Evolutionary conservation across 64 coral and sea anemone genomes (phyloP).

Genomic region (Exaiptasia diaphana): DNA sequence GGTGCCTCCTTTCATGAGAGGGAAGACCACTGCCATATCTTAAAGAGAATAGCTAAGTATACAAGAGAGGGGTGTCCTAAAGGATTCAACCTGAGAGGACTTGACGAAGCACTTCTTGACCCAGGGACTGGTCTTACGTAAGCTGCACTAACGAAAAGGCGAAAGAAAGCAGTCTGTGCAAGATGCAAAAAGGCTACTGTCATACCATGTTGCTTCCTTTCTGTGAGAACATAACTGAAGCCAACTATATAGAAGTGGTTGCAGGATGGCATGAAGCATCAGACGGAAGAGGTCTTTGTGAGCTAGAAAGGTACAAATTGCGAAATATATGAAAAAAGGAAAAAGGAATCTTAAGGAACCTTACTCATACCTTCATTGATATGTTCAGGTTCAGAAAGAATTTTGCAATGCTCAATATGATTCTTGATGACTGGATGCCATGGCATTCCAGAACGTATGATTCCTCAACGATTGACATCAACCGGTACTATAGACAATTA

Average conservation of each 20-base stretch:
- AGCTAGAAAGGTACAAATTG: constrained; percentile 10
- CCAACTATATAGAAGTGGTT: constrained; percentile 34
- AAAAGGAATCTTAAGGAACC: too few species aligned
- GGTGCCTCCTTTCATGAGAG: background rate
- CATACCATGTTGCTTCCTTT: constrained; percentile 34
- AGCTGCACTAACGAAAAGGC: constrained; percentile 24
- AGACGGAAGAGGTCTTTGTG: constrained; percentile 39
- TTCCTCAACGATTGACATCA: constrained; percentile 61
- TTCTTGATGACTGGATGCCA: constrained; percentile 75
- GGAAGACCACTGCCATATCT: constrained; percentile 14
- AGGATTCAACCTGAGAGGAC: background rate
- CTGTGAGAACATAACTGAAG: constrained; percentile 27
- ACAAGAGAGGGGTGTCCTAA: constrained; percentile 6
- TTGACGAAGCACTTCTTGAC: constrained; percentile 46
- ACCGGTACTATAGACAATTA: constrained; percentile 14
- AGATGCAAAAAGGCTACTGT: constrained; percentile 65
- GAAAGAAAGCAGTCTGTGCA: constrained; percentile 63
- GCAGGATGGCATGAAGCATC: constrained; percentile 64
- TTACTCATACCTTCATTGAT: too few species aligned
- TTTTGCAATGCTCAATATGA: constrained; percentile 46
- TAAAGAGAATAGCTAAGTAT: background rate
- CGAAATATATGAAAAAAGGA: too few species aligned
- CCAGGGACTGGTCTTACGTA: constrained; percentile 41
- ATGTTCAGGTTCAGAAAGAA: too few species aligned
- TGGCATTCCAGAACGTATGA: constrained; percentile 51